Conservation (phyloP, 2,797 vertebrate species). For the Carduelis carduelis region DNA sequence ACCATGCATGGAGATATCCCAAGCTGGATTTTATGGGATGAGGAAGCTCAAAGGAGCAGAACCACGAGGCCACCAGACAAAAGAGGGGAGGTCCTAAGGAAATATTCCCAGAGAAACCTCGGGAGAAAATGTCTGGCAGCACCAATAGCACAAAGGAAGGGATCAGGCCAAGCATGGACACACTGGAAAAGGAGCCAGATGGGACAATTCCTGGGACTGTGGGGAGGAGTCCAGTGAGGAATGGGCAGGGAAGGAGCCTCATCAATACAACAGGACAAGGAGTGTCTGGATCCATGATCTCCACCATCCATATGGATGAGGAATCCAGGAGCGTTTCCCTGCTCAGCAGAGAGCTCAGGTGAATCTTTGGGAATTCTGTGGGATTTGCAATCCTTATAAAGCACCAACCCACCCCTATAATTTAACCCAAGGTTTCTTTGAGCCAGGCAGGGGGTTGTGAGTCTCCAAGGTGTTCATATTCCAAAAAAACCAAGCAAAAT, state of each 20-base stretch:
- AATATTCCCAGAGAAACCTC: neutral
- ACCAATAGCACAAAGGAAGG: neutral
- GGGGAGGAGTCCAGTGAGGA: neutral
- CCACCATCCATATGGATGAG: rapidly evolving
- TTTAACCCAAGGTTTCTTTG: neutral
- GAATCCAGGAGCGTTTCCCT: neutral
- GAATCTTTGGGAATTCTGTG: neutral
- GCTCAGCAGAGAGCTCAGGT: neutral
- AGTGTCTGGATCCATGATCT: rapidly evolving
- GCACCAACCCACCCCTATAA: rapidly evolving
- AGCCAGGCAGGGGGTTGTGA: neutral
- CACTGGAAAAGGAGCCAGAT: neutral
- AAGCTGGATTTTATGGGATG: neutral
- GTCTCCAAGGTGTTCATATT: rapidly evolving
- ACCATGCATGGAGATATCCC: rapidly evolving
- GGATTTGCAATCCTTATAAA: neutral
- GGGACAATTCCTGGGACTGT: neutral
- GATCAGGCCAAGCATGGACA: neutral
- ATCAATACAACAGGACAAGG: neutral
- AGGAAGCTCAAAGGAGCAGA: neutral
- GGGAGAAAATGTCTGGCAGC: neutral
- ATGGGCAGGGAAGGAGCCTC: neutral
- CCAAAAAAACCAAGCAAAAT: neutral
- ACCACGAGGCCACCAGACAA: neutral
- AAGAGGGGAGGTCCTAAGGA: rapidly evolving